phyloP scores from a whole-genome alignment of 1,140 invertebrate species.

The Dinoponera quadriceps region DNA sequence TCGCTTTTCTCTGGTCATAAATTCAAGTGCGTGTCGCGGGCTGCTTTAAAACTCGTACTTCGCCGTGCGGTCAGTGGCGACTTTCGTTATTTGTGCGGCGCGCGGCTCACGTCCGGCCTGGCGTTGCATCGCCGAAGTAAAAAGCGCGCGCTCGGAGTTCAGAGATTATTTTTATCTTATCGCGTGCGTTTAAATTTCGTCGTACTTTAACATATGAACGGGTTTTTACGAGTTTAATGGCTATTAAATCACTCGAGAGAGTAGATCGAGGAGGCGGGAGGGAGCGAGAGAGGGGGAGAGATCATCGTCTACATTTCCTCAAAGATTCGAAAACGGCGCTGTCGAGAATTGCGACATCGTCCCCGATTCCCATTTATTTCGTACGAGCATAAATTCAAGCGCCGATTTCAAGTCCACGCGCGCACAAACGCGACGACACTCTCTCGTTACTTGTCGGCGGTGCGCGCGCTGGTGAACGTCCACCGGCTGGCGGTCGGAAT shows the following conservation, averaged over 20 bases:
- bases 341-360: not conserved
- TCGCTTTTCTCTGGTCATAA: constrained; percentile 15
- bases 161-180: constrained; percentile 54
- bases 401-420: constrained; percentile 9
- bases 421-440: not conserved
- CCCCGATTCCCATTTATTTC: constrained; percentile 4
- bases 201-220: not conserved
- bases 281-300: not conserved
- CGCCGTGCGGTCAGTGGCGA: constrained; percentile 14
- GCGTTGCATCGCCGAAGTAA: constrained; percentile 23
- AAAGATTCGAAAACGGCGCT: constrained; percentile 7
- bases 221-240: not conserved
- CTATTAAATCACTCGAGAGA: constrained; percentile 10
- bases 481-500: constrained; percentile 22
- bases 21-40: constrained; percentile 40
- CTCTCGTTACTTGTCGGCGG: constrained; percentile 37
- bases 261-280: not conserved
- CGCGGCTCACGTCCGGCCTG: constrained; percentile 10
- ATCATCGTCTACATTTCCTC: constrained; percentile 5
- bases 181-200: constrained; percentile 18
- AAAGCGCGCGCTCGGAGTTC: constrained; percentile 24
- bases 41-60: constrained; percentile 53
- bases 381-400: constrained; percentile 15
- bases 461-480: constrained; percentile 23
- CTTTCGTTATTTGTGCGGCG: constrained; percentile 38